Base-by-base conservation (phyloP, 2,888 invertebrate species). In the Oligia fasciuncula region DNA sequence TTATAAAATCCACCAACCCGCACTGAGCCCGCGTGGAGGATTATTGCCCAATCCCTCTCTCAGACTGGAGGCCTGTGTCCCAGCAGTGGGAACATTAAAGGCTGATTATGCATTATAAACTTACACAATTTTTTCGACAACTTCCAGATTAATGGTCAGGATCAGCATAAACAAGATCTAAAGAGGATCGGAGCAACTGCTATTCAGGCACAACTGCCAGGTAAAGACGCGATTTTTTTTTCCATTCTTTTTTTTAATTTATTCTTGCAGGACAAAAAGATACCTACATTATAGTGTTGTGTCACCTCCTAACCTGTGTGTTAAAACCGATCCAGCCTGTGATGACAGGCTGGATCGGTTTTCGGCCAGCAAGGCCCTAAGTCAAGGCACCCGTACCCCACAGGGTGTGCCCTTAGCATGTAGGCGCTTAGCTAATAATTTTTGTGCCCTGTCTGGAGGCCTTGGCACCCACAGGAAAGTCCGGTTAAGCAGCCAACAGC, bases 101-200 rank as follows among this genome's bases (percentile, higher is more conserved):
- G 57, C 57, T 57, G 11, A 60, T 60, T 13, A n/a, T 23, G 23
- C 57, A n/a, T n/a, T n/a, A 60, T 11, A 23, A 23, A 0, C 35
- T 69, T 19, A 35, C 2, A 14, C 19, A 70, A 35, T 17, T 40
- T n/a, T 71, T 11, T 49, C 4, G 9, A 2, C 5, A 29, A 40
- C 17, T 79, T 84, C 17, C 65, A 98, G 97, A 97, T 98, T 4
- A 97, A 97, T 85, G 98, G 98, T 4, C 94, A 93, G 66, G 98
- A 98, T 91, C 96, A 97, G 79, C 91, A 96, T 81, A 97, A 97
- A n/a, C 97, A 97, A 91, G 97, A 97, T 29, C 94, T 98, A 65
- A 97, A 97, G 82, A 95, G 98, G 87, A 97, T 97, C 0, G 97
- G 98, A 0, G 96, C 97, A 0, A 98, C 98, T 1, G 98, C 98